Evolutionary conservation across 2,888 invertebrate species (phyloP).

Genomic region (Scaptodrosophila latifasciaeformis): DNA sequence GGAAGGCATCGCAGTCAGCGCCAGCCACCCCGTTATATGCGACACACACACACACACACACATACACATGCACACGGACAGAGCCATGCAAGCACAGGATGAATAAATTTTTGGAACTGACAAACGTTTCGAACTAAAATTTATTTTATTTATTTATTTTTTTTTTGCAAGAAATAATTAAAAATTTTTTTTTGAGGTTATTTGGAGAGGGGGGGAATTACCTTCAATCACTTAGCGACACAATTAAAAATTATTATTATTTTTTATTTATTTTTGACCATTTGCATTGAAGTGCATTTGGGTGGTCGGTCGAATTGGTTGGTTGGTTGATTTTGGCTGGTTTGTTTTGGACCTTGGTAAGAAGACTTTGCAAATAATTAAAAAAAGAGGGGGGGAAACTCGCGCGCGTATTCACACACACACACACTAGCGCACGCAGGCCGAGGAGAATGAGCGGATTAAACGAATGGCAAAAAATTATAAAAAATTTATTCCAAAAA

Average conservation of each 20-base stretch:
- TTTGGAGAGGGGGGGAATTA: constrained; percentile 28
- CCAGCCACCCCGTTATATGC: constrained; percentile 34
- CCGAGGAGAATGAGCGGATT: too few relatives aligned
- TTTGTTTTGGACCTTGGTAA: constrained; percentile 31
- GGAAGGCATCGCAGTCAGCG: neutral
- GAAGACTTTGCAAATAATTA: too few relatives aligned
- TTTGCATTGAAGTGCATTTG: constrained; percentile 16
- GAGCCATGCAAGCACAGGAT: constrained; percentile 17
- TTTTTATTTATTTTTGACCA: too few relatives aligned
- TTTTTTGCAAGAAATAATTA: constrained; percentile 29
- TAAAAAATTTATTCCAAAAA: constrained; percentile 38
- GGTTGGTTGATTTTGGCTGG: too few relatives aligned
- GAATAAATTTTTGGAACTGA: neutral
- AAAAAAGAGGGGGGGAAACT: too few relatives aligned
- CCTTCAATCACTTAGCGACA: constrained; percentile 55
- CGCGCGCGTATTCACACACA: too few relatives aligned
- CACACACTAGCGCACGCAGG: too few relatives aligned
- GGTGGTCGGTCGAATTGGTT: too few relatives aligned
- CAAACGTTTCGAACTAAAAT: neutral
- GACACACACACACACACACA: constrained; percentile 2
- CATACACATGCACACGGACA: constrained; percentile 1
- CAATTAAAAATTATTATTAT: too few relatives aligned
- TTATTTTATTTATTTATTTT: too few relatives aligned
- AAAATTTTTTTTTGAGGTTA: constrained; percentile 4
- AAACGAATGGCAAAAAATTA: constrained; percentile 25